A percentile compares a stretch with the other conserved stretches of the same genome.
These are phyloP conservation scores for Aproaerema taeniolella DNA, from an alignment of 2,888 invertebrate species.

Conservation along the genomic window DNA sequence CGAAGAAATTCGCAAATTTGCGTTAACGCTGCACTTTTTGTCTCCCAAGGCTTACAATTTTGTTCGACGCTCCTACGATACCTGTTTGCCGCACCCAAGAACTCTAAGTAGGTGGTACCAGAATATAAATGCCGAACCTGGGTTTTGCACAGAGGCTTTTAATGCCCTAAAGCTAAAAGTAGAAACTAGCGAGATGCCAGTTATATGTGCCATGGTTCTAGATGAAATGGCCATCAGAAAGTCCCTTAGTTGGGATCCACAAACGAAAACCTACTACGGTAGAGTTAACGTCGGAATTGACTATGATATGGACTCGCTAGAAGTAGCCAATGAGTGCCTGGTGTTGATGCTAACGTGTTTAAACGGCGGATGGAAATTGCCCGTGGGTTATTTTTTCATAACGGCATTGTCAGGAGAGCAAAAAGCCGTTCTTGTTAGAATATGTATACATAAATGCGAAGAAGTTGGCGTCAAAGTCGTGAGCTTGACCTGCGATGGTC, in stretches of 20 bases:
- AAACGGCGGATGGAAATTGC: constrained; percentile 13
- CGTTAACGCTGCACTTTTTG: constrained; percentile 11
- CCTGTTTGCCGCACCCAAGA: constrained; percentile 14
- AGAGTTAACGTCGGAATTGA: constrained; percentile 13
- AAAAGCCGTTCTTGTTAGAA: constrained; percentile 8
- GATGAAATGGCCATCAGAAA: constrained; percentile 18
- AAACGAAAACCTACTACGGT: constrained; percentile 15
- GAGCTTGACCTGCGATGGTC: constrained; percentile 11
- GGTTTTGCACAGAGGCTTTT: constrained; percentile 17
- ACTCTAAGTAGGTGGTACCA: constrained; percentile 16
- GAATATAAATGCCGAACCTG: constrained; percentile 13
- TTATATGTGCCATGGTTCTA: constrained; percentile 10
- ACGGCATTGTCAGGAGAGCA: constrained; percentile 11
- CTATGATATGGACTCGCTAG: constrained; percentile 11
- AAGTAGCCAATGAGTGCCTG: constrained; percentile 15
- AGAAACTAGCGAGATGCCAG: neutral
- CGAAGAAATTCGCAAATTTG: constrained; percentile 13
- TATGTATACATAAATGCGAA: constrained; percentile 6
- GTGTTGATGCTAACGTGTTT: constrained; percentile 14
- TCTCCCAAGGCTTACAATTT: constrained; percentile 16
- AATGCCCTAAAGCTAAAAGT: constrained; percentile 7
- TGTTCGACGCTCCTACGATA: constrained; percentile 9
- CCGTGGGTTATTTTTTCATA: constrained; percentile 18
- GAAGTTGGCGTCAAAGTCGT: constrained; percentile 13
- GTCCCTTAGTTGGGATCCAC: constrained; percentile 14